A percentile compares a stretch with the other conserved stretches of the same genome.
Conservation (phyloP, 2,888 invertebrate species). For the Mesorhabditis sp. region DNA sequence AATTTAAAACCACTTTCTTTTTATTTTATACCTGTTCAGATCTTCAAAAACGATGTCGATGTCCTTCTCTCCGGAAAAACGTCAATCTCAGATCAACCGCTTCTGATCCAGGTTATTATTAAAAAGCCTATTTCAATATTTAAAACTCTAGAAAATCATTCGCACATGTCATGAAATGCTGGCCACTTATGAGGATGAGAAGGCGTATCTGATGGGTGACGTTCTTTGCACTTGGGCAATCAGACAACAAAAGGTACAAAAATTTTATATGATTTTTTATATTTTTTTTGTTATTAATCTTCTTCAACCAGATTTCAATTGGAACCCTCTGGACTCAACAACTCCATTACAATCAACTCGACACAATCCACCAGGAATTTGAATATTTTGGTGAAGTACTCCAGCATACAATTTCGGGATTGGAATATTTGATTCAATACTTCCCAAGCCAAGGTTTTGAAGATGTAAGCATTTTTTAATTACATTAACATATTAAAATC, state of each 20-base stretch:
- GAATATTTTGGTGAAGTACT: conserved; percentile 56
- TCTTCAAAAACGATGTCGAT: conserved; percentile 55
- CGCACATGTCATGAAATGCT: conserved; percentile 33
- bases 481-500: neutral
- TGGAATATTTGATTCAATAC: conserved; percentile 46
- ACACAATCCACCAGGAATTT: conserved; percentile 52
- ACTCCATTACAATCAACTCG: conserved; percentile 49
- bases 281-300: neutral
- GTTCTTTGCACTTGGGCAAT: conserved; percentile 55
- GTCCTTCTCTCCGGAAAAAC: conserved; percentile 43
- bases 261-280: neutral
- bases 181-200: conserved; percentile 50
- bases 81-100: conserved; percentile 33
- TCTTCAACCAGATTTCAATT: conserved; percentile 35
- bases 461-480: conserved; percentile 23
- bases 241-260: conserved; percentile 46
- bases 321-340: conserved; percentile 55
- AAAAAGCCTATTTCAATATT: no score
- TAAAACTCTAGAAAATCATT: conserved; percentile 39
- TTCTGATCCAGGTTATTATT: conserved; percentile 36
- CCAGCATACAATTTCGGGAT: conserved; percentile 54
- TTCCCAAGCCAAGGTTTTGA: conserved; percentile 51
- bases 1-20: neutral
- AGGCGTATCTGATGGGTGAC: conserved; percentile 55
- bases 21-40: conserved; percentile 14